Base-by-base conservation (phyloP, 2,888 invertebrate genomes). In the Lordiphosa andalusiaca region DNA sequence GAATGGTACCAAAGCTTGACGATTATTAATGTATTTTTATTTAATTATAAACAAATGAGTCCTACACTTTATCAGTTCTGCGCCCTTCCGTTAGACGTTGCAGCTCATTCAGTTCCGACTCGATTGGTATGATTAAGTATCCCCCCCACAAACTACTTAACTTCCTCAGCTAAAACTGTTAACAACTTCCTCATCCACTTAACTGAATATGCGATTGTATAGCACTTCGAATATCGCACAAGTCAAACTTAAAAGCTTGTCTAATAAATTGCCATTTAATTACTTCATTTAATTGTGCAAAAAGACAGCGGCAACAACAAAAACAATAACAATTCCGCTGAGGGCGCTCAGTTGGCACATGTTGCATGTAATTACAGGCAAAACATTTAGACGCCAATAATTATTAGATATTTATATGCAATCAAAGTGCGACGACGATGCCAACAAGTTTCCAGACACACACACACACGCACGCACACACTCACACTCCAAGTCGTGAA, bases 301-400 rank as follows among this genome's bases (percentile, higher is more conserved):
- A n/a, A 12, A 30, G 30, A 30, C 30, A 30, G 19, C 38, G 39
- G 21, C 47, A 56, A 49, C 42, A 62, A 57, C 39, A 44, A 33
- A 48, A 35, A 13, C 19, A 33, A 19, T n/a, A 30, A 50, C 39
- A 19, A 30, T 49, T 40, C 37, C 57, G 47, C 46, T 37, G 46
- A 47, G 62, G 60, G 50, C 50, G 39, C 33, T 35, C 16, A 23
- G 42, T 21, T 65, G 42, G 62, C 77, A 68, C 76, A 73, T 83
- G 71, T 73, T 82, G 73, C 60, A 66, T 62, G 68, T 64, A 78
- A 76, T 76, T 72, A 72, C 56, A 47, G 55, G 49, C 52, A 10
- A 58, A 66, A 66, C 81, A 70, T 73, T 75, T 80, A 73, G 83
- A 77, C 76, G 76, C 73, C 81, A 69, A 68, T 70, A 62, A 75